Conservation (phyloP, 2,113 vertebrate species). For the Platysternon megacephalum region DNA sequence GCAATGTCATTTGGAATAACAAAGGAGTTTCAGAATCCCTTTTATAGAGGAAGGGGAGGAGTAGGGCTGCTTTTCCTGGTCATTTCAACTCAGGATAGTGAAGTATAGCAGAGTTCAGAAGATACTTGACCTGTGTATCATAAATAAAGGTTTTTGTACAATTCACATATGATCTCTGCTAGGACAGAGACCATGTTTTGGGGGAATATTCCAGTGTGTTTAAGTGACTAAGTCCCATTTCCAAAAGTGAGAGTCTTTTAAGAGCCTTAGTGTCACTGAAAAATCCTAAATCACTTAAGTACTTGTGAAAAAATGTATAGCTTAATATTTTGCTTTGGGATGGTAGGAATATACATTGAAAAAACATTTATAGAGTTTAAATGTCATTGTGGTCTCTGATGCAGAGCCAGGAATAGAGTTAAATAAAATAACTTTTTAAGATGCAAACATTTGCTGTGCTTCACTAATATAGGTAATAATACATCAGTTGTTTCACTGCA, state of each 20-base stretch:
- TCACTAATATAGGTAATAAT: neutral
- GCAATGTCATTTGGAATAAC: neutral
- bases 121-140: neutral
- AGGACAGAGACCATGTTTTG: neutral
- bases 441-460: neutral
- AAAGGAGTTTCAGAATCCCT: neutral
- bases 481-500: neutral
- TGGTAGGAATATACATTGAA: neutral
- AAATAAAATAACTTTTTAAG: neutral
- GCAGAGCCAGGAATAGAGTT: neutral
- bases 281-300: neutral
- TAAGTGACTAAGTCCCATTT: neutral
- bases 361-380: neutral
- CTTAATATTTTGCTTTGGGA: neutral
- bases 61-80: neutral
- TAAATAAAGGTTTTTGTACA: neutral
- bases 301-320: neutral
- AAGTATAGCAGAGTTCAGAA: neutral
- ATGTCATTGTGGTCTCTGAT: neutral
- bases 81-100: neutral
- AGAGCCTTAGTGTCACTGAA: neutral
- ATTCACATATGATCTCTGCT: neutral
- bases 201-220: neutral
- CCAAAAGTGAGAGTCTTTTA: fast-evolving
- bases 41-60: neutral